Evolutionary conservation across 2,797 vertebrate species (phyloP).

Genomic region (Rhinophrynus dorsalis): DNA sequence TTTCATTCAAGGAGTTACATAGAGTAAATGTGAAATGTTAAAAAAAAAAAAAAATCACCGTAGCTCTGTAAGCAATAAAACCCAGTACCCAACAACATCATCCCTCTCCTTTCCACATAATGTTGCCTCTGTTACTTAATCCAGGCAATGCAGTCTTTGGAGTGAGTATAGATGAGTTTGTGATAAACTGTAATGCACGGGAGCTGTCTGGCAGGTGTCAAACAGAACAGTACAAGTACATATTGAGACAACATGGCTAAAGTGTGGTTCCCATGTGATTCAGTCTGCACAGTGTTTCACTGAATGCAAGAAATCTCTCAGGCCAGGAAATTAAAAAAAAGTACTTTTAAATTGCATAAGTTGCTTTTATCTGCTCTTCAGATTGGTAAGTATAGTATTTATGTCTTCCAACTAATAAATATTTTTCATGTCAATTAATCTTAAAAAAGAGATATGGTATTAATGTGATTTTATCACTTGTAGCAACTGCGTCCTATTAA

Average conservation of each 20-base stretch:
- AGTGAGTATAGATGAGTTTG: not conserved
- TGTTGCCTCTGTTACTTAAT: not conserved
- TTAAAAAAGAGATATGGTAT: conserved; percentile 36
- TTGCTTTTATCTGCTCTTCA: conserved; percentile 21
- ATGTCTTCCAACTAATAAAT: conserved; percentile 41
- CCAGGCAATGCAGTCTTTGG: not conserved
- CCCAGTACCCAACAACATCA: too few species aligned
- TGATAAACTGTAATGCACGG: not conserved
- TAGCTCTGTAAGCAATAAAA: too few species aligned
- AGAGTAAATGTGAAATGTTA: too few species aligned
- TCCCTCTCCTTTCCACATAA: too few species aligned
- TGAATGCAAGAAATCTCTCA: conserved; percentile 5
- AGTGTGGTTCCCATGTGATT: too few species aligned
- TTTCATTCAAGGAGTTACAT: too few species aligned
- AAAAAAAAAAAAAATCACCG: too few species aligned
- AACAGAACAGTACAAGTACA: too few species aligned
- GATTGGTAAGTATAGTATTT: conserved; percentile 7
- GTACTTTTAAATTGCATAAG: conserved; percentile 36
- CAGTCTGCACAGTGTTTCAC: not conserved
- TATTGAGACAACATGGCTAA: too few species aligned
- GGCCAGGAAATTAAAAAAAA: conserved; percentile 23
- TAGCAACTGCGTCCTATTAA: conserved; percentile 32
- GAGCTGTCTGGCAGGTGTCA: not conserved
- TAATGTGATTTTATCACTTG: conserved; percentile 37
- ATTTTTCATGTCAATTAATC: conserved; percentile 29